Base-by-base conservation (phyloP, 53 echinoderm and acorn worm genomes). In the Temnopleurus reevesii region DNA sequence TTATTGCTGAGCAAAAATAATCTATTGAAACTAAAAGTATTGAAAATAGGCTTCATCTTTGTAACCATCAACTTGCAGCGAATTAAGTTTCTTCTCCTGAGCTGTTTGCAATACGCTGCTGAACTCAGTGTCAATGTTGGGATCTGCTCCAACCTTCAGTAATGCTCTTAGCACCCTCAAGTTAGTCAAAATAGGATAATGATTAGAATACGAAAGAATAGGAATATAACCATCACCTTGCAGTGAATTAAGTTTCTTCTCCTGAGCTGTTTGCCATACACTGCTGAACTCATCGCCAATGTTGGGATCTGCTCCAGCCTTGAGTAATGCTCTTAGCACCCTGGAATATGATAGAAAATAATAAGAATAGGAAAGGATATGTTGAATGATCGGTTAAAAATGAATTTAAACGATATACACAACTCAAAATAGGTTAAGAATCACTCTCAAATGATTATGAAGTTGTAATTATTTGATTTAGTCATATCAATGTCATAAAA, bases 231-330 rank as follows among this genome's bases (percentile, higher is more conserved):
- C 26, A 45, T 45, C 17, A 97, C 98, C 98, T 65, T 97, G 94
- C 17, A 97, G 81, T 25, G 98, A 97, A 57, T 95, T 95, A 41
- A 95, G 79, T 19, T 86, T 81, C 76, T 93, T 92, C 46, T 93
- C 91, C 90, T 94, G 94, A 26, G 98, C 89, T 21, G 87, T 93
- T 13, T 93, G 59, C 92, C 92, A 97, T 15, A 94, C 93, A 90
- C 93, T 97, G 55, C 90, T 94, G 86, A 97, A 97, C 41, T 97
- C 92, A 94, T 97, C 98, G 13, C 95, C 98, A 25, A 95, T 57
- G 77, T 97, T 94, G 31, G 95, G 91, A 57, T 97, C 95, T 29
- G 91, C 98, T 49, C 98, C 98, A 43, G 94, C 88, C 23, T 95
- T 93, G 41, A 97, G 84, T 15, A 97, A 93, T 33, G 89, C 63